phyloP scores from a whole-genome alignment of 2,888 invertebrate species.

The Spatulosminthurus flaviceps region DNA sequence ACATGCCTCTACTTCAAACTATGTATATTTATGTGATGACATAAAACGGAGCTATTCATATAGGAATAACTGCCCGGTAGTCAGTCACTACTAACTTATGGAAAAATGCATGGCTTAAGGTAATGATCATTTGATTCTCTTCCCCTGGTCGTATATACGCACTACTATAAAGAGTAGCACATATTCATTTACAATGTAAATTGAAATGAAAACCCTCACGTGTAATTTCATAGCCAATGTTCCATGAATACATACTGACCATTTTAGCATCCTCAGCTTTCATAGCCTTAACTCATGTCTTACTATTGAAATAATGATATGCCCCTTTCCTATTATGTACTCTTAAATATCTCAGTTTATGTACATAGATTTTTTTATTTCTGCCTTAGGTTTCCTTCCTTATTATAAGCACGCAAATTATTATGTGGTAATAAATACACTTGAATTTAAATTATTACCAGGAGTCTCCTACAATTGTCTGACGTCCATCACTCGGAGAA shows the following conservation, averaged over 20 bases:
- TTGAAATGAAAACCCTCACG: slow-evolving; percentile 6
- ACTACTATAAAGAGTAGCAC: not conserved
- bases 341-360: too few relatives aligned
- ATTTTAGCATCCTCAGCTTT: not conserved
- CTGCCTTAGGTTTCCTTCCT: not conserved
- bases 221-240: not conserved
- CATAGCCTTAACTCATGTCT: too few relatives aligned
- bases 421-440: not conserved
- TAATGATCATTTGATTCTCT: not conserved
- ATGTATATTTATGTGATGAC: too few relatives aligned
- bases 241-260: not conserved
- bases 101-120: not conserved
- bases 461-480: not conserved
- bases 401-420: slow-evolving; percentile 7
- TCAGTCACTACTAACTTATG: too few relatives aligned
- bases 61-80: not conserved
- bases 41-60: not conserved
- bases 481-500: not conserved
- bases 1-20: too few relatives aligned
- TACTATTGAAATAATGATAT: too few relatives aligned
- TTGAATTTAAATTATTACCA: slow-evolving; percentile 5
- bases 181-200: slow-evolving; percentile 14
- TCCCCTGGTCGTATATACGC: not conserved
- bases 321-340: too few relatives aligned
- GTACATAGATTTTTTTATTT: too few relatives aligned